Conservation (phyloP, 2,888 invertebrate species). For the Lasius fuliginosus region DNA sequence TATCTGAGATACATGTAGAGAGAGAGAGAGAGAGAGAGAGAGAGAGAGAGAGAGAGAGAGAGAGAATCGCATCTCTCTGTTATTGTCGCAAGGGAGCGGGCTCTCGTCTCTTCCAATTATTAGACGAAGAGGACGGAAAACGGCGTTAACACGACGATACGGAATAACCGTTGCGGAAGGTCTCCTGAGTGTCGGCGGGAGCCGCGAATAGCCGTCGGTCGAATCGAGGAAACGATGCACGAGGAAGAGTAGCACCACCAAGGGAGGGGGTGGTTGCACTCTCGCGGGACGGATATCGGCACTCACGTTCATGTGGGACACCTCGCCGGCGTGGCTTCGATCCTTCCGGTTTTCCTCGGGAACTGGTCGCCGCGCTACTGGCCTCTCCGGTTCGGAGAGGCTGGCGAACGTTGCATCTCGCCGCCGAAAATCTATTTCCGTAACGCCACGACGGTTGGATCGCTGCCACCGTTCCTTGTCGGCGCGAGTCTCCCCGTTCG, state of each 20-base stretch:
- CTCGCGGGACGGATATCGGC: slow-evolving; percentile 66
- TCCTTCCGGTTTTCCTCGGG: slow-evolving; percentile 78
- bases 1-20: neutral
- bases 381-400: slow-evolving; percentile 56
- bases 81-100: neutral
- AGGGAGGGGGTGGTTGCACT: slow-evolving; percentile 13
- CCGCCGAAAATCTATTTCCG: slow-evolving; percentile 80
- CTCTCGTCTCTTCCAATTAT: neutral
- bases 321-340: slow-evolving; percentile 73
- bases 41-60: neutral
- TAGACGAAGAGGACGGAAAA: neutral
- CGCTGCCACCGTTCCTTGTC: slow-evolving; percentile 82
- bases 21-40: neutral
- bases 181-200: neutral
- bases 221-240: neutral
- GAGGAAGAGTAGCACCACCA: slow-evolving; percentile 54
- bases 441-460: slow-evolving; percentile 81
- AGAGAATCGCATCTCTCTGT: neutral
- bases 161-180: neutral
- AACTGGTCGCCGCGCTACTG: slow-evolving; percentile 79
- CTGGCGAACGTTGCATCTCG: slow-evolving; percentile 73
- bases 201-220: neutral
- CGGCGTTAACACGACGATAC: neutral
- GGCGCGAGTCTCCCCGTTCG: slow-evolving; percentile 83
- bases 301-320: slow-evolving; percentile 83